Evolutionary conservation across 2,797 vertebrate species (phyloP).

Genomic region (Galagoides demidoff): DNA sequence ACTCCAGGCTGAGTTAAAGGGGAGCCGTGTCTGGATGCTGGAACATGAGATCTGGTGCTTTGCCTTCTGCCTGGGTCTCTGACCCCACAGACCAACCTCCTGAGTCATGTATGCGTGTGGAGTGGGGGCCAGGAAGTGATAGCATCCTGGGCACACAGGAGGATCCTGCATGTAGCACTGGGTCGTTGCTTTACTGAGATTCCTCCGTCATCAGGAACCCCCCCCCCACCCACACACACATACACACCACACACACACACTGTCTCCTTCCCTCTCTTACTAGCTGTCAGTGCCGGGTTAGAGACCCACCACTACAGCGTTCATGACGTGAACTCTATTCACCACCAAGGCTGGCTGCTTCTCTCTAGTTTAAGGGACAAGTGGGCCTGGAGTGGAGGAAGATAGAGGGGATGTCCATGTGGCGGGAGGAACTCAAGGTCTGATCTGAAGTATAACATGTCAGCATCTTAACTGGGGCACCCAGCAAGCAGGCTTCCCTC

Average conservation of each 20-base stretch:
- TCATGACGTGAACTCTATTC: not conserved
- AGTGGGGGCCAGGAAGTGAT: not conserved
- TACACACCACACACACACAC: not conserved
- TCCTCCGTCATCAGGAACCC: not conserved
- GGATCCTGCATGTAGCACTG: no score
- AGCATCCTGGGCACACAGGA: not conserved
- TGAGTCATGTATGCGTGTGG: accelerated
- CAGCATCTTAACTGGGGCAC: conserved; percentile 87
- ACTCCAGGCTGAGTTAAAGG: not conserved
- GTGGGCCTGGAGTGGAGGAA: conserved; percentile 52
- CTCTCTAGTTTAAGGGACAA: not conserved
- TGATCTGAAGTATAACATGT: conserved; percentile 77
- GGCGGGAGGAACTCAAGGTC: conserved; percentile 66
- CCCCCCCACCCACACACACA: no score
- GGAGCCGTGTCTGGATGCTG: not conserved
- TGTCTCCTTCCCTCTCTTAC: not conserved
- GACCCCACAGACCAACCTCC: not conserved
- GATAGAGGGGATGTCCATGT: not conserved
- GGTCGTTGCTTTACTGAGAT: not conserved
- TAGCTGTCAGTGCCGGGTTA: not conserved
- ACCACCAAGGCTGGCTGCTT: not conserved
- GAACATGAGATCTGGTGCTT: not conserved
- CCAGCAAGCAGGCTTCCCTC: conserved; percentile 82
- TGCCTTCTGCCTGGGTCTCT: not conserved
- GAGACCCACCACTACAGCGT: not conserved